Conservation (phyloP, 2,113 vertebrate species). For the Lagopus leucura region DNA sequence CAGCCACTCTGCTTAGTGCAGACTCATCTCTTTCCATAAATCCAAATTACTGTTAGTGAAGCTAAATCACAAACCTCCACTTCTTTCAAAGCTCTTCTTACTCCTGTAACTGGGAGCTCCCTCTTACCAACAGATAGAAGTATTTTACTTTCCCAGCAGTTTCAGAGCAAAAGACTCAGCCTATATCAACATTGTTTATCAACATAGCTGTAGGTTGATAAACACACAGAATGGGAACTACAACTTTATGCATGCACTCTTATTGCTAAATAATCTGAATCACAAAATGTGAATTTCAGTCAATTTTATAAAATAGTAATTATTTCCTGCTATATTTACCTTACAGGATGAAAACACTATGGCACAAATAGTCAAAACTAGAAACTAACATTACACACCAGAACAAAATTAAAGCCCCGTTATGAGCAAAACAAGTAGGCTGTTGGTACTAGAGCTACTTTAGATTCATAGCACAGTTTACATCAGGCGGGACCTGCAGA, state of each 20-base stretch:
- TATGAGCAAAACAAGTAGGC: neutral
- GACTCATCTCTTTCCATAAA: conserved; percentile 63
- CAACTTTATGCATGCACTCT: conserved; percentile 18
- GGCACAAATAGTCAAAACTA: neutral
- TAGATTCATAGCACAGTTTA: neutral
- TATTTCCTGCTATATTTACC: neutral
- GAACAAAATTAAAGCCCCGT: neutral
- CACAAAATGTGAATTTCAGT: neutral
- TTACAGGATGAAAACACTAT: neutral
- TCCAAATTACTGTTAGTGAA: conserved; percentile 47
- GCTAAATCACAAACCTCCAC: conserved; percentile 39
- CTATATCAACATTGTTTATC: neutral
- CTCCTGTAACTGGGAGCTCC: neutral
- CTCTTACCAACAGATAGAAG: neutral
- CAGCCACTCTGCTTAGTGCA: conserved; percentile 64
- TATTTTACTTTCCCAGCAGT: conserved; percentile 27
- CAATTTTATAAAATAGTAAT: neutral
- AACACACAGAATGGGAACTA: neutral
- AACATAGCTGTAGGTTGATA: neutral
- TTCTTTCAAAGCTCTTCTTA: conserved; percentile 43
- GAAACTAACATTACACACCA: neutral
- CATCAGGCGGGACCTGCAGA: neutral
- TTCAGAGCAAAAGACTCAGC: neutral
- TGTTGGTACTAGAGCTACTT: neutral
- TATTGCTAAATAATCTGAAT: conserved; percentile 8